A percentile compares a stretch with the other conserved stretches of the same genome.
These are phyloP conservation scores for Pygoscelis antarcticus DNA, from an alignment of 2,113 vertebrate genomes.

Conservation along the genomic window DNA sequence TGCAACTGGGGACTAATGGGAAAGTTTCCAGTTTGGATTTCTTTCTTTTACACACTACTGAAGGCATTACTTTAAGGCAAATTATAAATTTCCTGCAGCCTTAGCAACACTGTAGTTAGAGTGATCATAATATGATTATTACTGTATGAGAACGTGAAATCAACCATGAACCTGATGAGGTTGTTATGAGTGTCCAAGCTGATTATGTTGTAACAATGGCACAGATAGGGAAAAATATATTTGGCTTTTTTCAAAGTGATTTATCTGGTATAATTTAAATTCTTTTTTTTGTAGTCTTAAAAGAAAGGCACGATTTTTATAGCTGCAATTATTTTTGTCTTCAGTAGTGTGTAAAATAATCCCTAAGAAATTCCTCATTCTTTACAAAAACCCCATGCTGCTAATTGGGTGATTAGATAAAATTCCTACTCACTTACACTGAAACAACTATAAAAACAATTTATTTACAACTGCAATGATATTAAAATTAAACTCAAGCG, in stretches of 20 bases:
- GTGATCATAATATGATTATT: not conserved
- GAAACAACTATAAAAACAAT: not conserved
- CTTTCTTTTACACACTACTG: not conserved
- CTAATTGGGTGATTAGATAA: constrained; percentile 13
- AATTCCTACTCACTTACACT: not conserved
- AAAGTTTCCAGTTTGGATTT: not conserved
- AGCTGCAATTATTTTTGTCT: not conserved
- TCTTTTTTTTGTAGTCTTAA: not conserved
- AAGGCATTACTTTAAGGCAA: not conserved
- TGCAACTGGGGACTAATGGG: not conserved
- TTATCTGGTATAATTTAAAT: not conserved
- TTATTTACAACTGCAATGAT: constrained; percentile 11
- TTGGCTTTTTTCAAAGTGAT: not conserved
- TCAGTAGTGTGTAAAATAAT: not conserved
- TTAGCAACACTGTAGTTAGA: not conserved
- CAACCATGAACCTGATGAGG: constrained; percentile 15
- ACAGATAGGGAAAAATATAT: not conserved
- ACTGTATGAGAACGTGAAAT: not conserved
- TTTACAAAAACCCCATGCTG: not conserved
- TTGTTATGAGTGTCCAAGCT: not conserved
- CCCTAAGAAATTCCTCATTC: not conserved
- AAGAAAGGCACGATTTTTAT: not conserved
- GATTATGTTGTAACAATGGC: not conserved
- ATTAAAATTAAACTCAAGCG: not conserved
- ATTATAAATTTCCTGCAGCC: not conserved